A percentile compares a stretch with the other conserved stretches of the same genome.
phyloP scores from a whole-genome alignment of 1,140 invertebrate species.

The Saxidomus purpurata region DNA sequence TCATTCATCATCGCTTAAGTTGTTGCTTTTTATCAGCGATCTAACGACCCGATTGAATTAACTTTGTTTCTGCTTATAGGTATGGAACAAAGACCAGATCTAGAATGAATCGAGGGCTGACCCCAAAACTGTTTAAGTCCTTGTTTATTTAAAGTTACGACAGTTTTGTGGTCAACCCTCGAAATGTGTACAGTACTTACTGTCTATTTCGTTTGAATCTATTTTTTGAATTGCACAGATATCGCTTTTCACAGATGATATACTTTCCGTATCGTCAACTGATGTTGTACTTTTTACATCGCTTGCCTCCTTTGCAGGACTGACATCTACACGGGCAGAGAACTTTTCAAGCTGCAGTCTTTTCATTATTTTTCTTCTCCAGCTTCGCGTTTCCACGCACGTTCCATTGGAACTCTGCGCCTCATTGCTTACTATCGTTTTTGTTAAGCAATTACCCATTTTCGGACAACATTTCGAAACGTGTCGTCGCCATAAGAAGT shows the following conservation, averaged over 20 bases:
- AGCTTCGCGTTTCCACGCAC: neutral
- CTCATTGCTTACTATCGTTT: neutral
- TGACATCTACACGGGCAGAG: neutral
- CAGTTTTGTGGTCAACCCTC: too few relatives aligned
- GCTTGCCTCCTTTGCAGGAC: neutral
- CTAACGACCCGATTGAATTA: too few relatives aligned
- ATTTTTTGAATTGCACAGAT: neutral
- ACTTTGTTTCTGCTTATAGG: neutral
- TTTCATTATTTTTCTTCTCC: conserved; percentile 9
- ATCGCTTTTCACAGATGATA: neutral
- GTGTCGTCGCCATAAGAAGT: neutral
- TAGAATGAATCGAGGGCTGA: neutral
- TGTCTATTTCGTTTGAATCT: neutral
- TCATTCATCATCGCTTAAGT: too few relatives aligned
- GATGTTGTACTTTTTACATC: neutral
- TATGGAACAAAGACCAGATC: neutral
- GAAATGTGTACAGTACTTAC: neutral
- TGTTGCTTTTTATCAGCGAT: too few relatives aligned
- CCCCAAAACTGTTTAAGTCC: neutral
- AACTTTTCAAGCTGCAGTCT: neutral
- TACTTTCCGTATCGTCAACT: neutral
- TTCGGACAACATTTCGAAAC: neutral
- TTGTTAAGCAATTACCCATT: neutral
- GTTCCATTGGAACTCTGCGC: neutral
- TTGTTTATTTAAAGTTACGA: too few relatives aligned